Evolutionary conservation across 2,113 vertebrate species (phyloP).

Genomic region (Eira barbara): DNA sequence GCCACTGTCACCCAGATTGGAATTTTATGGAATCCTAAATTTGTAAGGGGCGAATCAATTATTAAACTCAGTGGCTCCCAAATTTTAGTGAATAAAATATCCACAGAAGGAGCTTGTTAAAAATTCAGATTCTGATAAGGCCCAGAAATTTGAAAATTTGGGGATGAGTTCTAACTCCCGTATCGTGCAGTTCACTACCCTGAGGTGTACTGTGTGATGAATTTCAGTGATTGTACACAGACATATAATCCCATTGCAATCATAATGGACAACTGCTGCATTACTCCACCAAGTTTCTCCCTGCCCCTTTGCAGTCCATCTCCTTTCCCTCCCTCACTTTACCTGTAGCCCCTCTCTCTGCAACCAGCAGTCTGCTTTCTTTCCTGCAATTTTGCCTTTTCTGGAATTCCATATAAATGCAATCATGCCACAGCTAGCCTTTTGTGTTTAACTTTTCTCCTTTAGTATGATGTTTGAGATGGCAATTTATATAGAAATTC

Average conservation of each 20-base stretch:
- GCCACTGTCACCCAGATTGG: constrained; percentile 28
- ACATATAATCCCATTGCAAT: not conserved
- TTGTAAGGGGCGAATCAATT: constrained; percentile 59
- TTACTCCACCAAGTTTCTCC: not conserved
- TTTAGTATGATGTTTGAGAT: not conserved
- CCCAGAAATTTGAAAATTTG: not conserved
- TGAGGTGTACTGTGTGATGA: not conserved
- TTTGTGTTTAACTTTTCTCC: not conserved
- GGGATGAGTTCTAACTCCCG: not conserved
- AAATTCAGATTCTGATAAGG: constrained; percentile 39
- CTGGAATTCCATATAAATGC: not conserved
- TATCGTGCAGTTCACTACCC: not conserved
- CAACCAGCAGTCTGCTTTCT: not conserved
- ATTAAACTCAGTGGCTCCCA: constrained; percentile 49
- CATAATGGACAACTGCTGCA: not conserved
- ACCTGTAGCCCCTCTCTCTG: not conserved
- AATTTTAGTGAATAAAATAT: constrained; percentile 61
- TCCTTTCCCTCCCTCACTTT: not conserved
- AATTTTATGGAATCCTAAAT: constrained; percentile 65
- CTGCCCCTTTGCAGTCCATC: not conserved
- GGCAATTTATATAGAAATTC: not conserved
- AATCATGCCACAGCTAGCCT: not conserved
- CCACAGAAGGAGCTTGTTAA: not conserved
- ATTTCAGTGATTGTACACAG: not conserved
- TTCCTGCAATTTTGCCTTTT: constrained; percentile 14